Conservation (phyloP, 2,888 invertebrate genomes). For the Zygaena filipendulae region DNA sequence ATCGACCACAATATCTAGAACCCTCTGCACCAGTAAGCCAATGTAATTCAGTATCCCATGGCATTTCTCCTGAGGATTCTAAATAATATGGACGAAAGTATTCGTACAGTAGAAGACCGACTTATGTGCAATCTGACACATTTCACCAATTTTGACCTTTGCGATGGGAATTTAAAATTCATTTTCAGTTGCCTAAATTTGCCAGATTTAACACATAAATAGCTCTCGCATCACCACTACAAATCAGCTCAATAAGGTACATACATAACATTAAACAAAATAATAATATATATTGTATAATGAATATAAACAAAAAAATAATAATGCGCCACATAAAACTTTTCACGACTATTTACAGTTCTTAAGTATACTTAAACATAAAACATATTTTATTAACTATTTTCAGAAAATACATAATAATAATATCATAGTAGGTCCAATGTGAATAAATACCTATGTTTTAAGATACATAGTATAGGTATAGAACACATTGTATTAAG, state of each 20-base stretch:
- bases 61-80: no score
- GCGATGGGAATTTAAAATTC: background rate
- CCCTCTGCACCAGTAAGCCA: background rate
- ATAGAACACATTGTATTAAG: no score
- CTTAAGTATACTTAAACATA: constrained; percentile 55
- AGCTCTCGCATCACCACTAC: no score
- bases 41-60: no score
- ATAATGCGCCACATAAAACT: constrained; percentile 64
- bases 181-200: background rate
- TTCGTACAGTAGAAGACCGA: no score
- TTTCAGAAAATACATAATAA: constrained; percentile 62
- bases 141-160: no score
- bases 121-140: no score
- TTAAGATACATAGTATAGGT: no score
- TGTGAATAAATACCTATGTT: constrained; percentile 56
- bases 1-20: constrained; percentile 30
- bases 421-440: no score
- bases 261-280: constrained; percentile 58
- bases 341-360: constrained; percentile 63
- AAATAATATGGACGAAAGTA: no score
- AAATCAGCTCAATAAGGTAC: constrained; percentile 41
- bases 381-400: constrained; percentile 54
- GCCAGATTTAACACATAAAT: no score
- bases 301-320: constrained; percentile 49
- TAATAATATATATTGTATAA: no score